Conservation (phyloP, 2,113 vertebrate species). For the Maccullochella peelii region DNA sequence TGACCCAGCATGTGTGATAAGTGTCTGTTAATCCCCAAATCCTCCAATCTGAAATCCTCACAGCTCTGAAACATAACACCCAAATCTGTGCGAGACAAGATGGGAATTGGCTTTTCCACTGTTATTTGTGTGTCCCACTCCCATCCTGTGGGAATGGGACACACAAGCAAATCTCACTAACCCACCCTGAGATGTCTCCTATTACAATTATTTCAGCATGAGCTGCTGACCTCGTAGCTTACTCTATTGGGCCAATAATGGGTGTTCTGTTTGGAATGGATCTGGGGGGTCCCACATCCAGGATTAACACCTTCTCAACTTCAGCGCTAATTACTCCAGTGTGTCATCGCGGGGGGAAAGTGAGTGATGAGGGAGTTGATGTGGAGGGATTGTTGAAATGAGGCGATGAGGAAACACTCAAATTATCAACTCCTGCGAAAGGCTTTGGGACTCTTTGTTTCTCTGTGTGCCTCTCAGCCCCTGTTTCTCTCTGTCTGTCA, state of each 20-base stretch:
- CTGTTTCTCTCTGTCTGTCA: conserved; percentile 8
- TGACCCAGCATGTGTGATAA: conserved; percentile 63
- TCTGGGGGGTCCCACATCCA: conserved; percentile 38
- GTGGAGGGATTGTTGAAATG: conserved; percentile 44
- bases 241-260: conserved; percentile 25
- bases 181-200: conserved; percentile 47
- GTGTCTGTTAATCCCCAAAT: conserved; percentile 70
- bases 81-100: conserved; percentile 66
- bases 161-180: conserved; percentile 53
- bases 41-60: conserved; percentile 53
- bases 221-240: conserved; percentile 32
- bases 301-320: conserved; percentile 68
- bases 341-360: conserved; percentile 51
- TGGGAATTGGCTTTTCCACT: conserved; percentile 62
- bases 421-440: conserved; percentile 18
- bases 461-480: background rate
- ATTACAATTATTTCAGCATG: conserved; percentile 53
- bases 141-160: conserved; percentile 57
- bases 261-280: conserved; percentile 51
- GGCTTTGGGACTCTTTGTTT: conserved; percentile 20
- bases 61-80: conserved; percentile 54
- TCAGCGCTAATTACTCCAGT: conserved; percentile 56
- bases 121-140: no score
- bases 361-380: conserved; percentile 43
- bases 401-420: conserved; percentile 32